These are phyloP conservation scores for Tamias sibiricus DNA, from an alignment of 2,113 vertebrate genomes.

Conservation along the genomic window DNA sequence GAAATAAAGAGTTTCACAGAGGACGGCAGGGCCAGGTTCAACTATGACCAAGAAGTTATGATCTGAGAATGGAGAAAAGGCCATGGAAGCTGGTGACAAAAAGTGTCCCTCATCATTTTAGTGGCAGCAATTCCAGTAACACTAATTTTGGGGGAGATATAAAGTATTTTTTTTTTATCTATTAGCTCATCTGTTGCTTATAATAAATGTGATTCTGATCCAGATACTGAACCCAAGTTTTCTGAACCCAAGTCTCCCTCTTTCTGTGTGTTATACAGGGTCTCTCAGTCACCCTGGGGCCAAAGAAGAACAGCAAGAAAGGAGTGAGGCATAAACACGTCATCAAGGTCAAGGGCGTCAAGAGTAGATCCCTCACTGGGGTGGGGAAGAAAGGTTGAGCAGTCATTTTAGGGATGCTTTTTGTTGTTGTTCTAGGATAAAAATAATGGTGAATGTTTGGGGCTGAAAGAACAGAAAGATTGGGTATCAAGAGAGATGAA, in stretches of 20 bases:
- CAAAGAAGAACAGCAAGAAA: neutral
- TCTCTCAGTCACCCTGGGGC: neutral
- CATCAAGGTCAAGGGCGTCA: neutral
- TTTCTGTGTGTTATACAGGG: neutral
- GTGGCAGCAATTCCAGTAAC: neutral
- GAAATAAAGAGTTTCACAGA: constrained; percentile 8
- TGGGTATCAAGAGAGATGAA: neutral
- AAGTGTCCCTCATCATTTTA: neutral
- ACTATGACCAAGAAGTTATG: neutral
- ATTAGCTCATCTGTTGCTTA: neutral
- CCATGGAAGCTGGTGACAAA: neutral
- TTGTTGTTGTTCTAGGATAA: neutral
- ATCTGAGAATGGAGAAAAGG: neutral
- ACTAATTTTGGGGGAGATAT: neutral
- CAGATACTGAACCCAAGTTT: neutral
- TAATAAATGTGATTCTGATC: neutral
- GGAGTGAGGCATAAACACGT: neutral
- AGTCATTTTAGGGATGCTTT: neutral
- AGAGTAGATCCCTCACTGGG: too few species aligned
- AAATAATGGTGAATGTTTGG: neutral
- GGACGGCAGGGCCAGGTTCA: neutral
- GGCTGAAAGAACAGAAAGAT: neutral
- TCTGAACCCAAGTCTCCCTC: neutral
- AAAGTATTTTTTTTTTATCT: too few species aligned
- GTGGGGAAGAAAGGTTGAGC: neutral